Base-by-base conservation (phyloP, 35 echinoderm and acorn worm species). In the Stichopus chloronotus region DNA sequence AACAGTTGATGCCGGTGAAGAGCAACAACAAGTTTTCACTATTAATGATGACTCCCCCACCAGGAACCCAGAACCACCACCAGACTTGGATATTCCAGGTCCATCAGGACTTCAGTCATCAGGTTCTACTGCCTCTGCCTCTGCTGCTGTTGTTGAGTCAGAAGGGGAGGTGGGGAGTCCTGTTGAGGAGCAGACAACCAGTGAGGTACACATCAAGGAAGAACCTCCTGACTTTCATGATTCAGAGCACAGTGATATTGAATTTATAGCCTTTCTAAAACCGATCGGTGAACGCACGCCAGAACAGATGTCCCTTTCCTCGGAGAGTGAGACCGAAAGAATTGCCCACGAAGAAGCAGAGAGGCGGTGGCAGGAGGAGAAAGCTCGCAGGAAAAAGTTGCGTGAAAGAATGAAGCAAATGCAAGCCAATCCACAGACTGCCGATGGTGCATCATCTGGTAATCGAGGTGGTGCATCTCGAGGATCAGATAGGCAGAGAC, bases 231-330 rank as follows among this genome's bases (percentile, higher is more conserved):
- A 91, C 84, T 93, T 87, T 24, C 90, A 94, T 53, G 90, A 94
- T 19, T 88, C 88, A n/a, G 93, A 89, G 12, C 77, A 79, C 25
- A 94, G 89, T 59, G 95, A 94, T 23, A 92, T 98, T 16, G 93
- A 94, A 88, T 94, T 96, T 59, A 71, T 98, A 23, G 97, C 91
- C 5, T 94, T 91, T 65, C 53, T 94, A 10, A 91, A 96, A 71
- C 93, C 95, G 10, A 79, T 88, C 14, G 78, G 88, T 58, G 79
- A 93, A 84, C 84, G 97, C 55, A 98, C 97, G 43, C 97, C 97
- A n/a, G 95, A 94, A 61, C 52, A 58, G 56, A 87, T 92, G 56
- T 78, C 93, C 17, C n/a, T 9, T 52, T 83, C 89, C 9, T 92
- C 91, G 43, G 91, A 85, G 25, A 92, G 79, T 84, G 91, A 92